These are phyloP conservation scores for Euschistus heros DNA, from an alignment of 1,140 invertebrate species.

Conservation along the genomic window DNA sequence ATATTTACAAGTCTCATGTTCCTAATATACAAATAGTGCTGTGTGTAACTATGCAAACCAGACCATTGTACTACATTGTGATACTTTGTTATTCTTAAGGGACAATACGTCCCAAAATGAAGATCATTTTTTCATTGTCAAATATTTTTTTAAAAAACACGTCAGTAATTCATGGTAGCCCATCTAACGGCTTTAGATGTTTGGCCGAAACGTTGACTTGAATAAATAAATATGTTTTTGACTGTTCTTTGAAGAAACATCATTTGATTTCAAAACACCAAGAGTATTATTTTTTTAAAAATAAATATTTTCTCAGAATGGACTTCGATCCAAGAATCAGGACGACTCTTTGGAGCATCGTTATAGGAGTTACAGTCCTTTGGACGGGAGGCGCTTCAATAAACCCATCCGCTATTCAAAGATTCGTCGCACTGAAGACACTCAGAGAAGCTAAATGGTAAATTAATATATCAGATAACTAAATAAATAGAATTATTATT, in stretches of 20 bases:
- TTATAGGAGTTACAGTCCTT: conserved; percentile 44
- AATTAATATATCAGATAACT: neutral
- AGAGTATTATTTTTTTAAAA: neutral
- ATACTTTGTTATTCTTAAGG: too few species aligned
- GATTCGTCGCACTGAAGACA: conserved; percentile 45
- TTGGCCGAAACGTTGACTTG: neutral
- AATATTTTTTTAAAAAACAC: too few species aligned
- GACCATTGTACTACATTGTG: too few species aligned
- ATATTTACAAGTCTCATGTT: too few species aligned
- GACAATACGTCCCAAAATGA: too few species aligned
- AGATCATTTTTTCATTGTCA: too few species aligned
- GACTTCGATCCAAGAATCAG: conserved; percentile 41
- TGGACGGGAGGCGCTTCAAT: conserved; percentile 46
- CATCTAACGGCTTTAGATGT: neutral
- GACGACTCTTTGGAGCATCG: conserved; percentile 47
- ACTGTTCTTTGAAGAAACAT: too few species aligned
- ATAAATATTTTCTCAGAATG: conserved; percentile 36
- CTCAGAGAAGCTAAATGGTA: conserved; percentile 42
- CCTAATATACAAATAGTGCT: too few species aligned
- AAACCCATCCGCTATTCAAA: conserved; percentile 49
- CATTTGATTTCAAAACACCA: neutral
- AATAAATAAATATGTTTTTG: neutral
- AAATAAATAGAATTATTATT: neutral
- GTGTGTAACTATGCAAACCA: too few species aligned
- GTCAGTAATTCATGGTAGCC: neutral